phyloP scores from a whole-genome alignment of 2,113 vertebrate genomes.

The crab-eating macaque (Macaca fascicularis) region DNA sequence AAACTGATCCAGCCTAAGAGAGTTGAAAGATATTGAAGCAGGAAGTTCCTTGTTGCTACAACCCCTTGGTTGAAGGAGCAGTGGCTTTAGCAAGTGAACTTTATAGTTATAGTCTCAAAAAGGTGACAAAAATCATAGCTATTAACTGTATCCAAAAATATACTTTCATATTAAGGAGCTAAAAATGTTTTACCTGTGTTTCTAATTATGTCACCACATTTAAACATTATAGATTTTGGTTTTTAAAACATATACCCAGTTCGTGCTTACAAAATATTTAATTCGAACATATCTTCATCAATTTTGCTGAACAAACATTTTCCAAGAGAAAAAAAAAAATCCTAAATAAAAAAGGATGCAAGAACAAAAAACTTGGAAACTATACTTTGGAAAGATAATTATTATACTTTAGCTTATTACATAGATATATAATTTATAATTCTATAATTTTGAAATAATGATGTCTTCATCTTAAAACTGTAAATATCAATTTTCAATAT shows the following conservation, averaged over 20 bases:
- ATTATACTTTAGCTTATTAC: neutral
- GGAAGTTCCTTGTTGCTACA: neutral
- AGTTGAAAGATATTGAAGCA: neutral
- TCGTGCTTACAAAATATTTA: neutral
- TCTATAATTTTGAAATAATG: neutral
- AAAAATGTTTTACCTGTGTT: neutral
- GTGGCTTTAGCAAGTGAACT: neutral
- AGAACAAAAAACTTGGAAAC: neutral
- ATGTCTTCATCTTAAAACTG: neutral
- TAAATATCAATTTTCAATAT: neutral
- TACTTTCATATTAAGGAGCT: neutral
- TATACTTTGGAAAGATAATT: neutral
- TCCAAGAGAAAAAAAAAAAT: neutral
- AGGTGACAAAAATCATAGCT: neutral
- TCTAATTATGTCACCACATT: constrained; percentile 1
- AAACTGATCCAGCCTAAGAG: neutral
- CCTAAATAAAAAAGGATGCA: neutral
- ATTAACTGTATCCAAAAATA: neutral
- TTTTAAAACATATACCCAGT: neutral
- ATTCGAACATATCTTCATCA: neutral
- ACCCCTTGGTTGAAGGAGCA: neutral
- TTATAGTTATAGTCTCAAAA: neutral
- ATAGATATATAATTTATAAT: neutral
- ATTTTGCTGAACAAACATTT: neutral
- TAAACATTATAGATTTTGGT: neutral